Conservation (phyloP, 1,140 invertebrate genomes). For the Coptotermes formosanus region DNA sequence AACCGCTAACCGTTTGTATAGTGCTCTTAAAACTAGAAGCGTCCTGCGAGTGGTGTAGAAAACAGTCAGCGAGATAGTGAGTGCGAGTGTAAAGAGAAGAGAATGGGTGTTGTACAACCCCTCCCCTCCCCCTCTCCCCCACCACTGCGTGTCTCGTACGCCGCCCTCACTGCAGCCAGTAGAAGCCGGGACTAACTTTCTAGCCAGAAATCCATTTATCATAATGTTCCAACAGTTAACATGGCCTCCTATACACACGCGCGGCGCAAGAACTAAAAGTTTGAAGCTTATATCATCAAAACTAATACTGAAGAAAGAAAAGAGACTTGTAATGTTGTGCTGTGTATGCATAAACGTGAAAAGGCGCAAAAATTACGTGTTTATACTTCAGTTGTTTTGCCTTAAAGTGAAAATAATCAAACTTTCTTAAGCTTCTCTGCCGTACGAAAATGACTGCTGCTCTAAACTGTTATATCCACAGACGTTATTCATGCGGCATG, state of each 20-base stretch:
- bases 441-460: not conserved
- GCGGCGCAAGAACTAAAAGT: not conserved
- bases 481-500: not conserved
- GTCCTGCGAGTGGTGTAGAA: not conserved
- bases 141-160: not conserved
- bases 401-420: not conserved
- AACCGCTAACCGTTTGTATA: not conserved
- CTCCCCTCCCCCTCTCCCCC: too few relatives aligned
- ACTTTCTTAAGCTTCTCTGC: not conserved
- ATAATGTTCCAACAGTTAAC: constrained; percentile 12
- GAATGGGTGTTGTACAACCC: not conserved
- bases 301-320: not conserved
- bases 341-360: not conserved
- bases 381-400: not conserved
- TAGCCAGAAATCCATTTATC: constrained; percentile 12
- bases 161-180: not conserved
- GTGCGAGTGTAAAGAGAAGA: too few relatives aligned
- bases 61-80: not conserved
- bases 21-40: not conserved
- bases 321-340: not conserved
- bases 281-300: not conserved
- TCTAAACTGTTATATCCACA: not conserved
- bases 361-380: not conserved
- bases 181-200: not conserved
- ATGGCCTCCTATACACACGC: not conserved